phyloP scores from a whole-genome alignment of 2,797 vertebrate species.

The Chrosomus eos region DNA sequence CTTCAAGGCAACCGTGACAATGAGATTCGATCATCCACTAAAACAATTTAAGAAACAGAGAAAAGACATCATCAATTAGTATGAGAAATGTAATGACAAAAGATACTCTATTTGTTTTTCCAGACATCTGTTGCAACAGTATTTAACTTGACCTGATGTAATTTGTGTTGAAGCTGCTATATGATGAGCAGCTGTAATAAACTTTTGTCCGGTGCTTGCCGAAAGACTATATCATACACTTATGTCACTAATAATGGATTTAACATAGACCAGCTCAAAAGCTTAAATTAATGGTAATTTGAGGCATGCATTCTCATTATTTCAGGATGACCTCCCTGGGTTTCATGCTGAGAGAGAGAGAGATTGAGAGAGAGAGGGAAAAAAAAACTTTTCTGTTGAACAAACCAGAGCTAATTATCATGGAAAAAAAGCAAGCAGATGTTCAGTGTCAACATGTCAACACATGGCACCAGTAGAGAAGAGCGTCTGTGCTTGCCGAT shows the following conservation, averaged over 20 bases:
- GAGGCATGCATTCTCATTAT: constrained; percentile 28
- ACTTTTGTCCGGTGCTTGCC: not conserved
- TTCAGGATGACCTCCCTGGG: constrained; percentile 14
- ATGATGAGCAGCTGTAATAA: constrained; percentile 12
- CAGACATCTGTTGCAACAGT: not conserved
- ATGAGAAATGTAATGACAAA: too few species aligned
- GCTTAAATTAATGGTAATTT: not conserved
- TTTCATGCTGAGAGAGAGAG: not conserved
- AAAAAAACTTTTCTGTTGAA: not conserved
- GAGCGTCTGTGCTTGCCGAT: constrained; percentile 20
- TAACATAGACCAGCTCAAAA: not conserved
- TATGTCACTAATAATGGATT: constrained; percentile 10
- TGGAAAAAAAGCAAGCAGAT: constrained; percentile 46
- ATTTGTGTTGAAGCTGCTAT: not conserved
- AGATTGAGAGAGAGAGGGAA: not conserved
- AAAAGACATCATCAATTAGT: not conserved
- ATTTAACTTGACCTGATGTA: not conserved
- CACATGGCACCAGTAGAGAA: not conserved
- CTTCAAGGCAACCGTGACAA: not conserved
- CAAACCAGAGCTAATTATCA: constrained; percentile 44
- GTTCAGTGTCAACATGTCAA: constrained; percentile 35
- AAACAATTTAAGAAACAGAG: not conserved
- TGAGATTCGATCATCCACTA: too few species aligned
- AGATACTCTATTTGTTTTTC: not conserved
- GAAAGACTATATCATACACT: not conserved